These are phyloP conservation scores for Petrocephalus sullivani DNA, from an alignment of 2,797 vertebrate genomes.

Conservation along the genomic window DNA sequence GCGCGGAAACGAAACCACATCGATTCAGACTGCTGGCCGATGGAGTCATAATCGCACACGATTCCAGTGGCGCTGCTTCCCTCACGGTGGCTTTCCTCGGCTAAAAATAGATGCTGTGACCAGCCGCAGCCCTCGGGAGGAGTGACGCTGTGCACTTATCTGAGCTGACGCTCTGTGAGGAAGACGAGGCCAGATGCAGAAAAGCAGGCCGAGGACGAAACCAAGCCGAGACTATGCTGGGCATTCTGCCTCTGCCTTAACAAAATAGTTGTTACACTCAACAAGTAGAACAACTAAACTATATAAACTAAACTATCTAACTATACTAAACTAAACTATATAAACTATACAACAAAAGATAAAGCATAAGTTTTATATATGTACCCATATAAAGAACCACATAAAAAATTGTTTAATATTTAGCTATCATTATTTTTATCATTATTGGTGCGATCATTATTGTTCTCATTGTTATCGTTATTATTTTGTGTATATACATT, in stretches of 20 bases:
- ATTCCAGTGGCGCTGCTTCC: neutral
- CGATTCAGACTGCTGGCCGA: neutral
- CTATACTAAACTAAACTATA: no score
- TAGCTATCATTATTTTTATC: neutral
- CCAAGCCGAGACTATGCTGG: neutral
- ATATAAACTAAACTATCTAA: neutral
- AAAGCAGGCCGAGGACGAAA: neutral
- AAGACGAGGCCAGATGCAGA: neutral
- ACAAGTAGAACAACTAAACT: neutral
- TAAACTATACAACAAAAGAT: neutral
- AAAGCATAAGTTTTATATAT: neutral
- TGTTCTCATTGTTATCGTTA: no score
- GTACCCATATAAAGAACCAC: neutral
- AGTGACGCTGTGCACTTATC: neutral
- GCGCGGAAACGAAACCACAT: neutral
- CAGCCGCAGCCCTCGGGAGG: neutral
- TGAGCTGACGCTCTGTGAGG: neutral
- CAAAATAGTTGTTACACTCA: neutral
- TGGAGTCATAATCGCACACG: slow-evolving; percentile 7
- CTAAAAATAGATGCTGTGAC: slow-evolving; percentile 4
- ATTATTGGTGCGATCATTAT: neutral
- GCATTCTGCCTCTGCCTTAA: neutral
- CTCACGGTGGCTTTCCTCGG: slow-evolving; percentile 6
- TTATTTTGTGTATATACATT: neutral
- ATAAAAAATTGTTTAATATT: neutral